A percentile compares a stretch with the other conserved stretches of the same genome.
phyloP scores from a whole-genome alignment of 2,113 vertebrate species.

The Calidris pygmaea region DNA sequence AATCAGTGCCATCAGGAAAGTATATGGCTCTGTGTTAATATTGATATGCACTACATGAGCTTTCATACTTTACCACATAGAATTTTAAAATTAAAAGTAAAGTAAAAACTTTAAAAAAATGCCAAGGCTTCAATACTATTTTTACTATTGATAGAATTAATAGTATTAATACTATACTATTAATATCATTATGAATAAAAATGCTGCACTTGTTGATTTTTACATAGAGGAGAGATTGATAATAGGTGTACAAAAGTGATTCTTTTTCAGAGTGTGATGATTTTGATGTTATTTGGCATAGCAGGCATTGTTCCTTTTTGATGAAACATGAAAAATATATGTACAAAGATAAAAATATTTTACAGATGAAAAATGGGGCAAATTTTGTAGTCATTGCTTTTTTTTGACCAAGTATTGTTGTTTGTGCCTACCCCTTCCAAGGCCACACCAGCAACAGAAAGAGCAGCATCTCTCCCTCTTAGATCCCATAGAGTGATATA shows the following conservation, averaged over 20 bases:
- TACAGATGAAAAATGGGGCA: background rate
- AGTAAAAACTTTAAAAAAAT: background rate
- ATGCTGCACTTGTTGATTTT: background rate
- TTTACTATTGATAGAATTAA: background rate
- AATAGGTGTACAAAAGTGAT: background rate
- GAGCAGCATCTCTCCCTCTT: background rate
- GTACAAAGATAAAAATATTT: background rate
- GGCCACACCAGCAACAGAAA: background rate
- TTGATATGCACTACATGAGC: background rate
- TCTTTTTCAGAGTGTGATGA: background rate
- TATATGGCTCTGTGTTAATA: background rate
- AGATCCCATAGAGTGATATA: background rate
- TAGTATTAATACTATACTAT: background rate
- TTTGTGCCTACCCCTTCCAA: background rate
- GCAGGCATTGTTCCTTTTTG: background rate
- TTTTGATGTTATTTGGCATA: background rate
- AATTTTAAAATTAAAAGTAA: background rate
- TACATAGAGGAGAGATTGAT: background rate
- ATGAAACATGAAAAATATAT: background rate
- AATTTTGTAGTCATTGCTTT: background rate
- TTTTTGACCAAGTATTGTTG: background rate
- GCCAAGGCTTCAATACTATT: background rate
- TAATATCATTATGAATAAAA: background rate
- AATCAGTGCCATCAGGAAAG: background rate
- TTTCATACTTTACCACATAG: background rate